A percentile compares a stretch with the other conserved stretches of the same genome.
phyloP scores from a whole-genome alignment of 2,113 vertebrate species.

The Myodes glareolus region DNA sequence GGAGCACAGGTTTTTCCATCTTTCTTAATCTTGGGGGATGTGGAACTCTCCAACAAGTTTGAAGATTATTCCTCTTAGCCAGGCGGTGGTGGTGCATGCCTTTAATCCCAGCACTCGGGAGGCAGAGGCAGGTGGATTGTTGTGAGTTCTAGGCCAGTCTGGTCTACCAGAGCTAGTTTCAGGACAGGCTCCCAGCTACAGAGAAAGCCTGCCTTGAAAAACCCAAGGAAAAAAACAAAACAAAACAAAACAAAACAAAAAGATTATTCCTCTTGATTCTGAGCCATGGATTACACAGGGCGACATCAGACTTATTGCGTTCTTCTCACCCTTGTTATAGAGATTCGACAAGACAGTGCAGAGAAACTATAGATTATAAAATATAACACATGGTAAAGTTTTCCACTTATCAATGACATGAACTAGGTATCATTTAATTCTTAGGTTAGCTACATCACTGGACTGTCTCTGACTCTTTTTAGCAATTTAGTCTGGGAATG shows the following conservation, averaged over 20 bases:
- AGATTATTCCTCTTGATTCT: neutral
- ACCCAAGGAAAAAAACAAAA: too few species aligned
- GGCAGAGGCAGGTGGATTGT: too few species aligned
- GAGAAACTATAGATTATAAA: neutral
- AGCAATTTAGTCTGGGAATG: too few species aligned
- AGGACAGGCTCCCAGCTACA: too few species aligned
- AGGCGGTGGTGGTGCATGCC: too few species aligned
- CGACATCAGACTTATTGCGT: neutral
- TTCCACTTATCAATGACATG: neutral
- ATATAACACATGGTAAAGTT: too few species aligned
- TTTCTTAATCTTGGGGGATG: neutral
- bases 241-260: too few species aligned
- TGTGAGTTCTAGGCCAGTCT: too few species aligned
- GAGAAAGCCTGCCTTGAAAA: too few species aligned
- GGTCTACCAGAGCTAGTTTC: too few species aligned
- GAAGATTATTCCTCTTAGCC: neutral
- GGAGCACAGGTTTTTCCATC: neutral
- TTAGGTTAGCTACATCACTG: neutral
- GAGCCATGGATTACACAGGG: neutral
- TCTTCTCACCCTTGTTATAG: too few species aligned
- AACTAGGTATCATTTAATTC: neutral
- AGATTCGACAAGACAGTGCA: neutral
- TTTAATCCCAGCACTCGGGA: too few species aligned
- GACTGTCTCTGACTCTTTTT: neutral
- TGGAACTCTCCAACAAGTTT: neutral